Evolutionary conservation across 2,797 vertebrate genomes (phyloP).

Genomic region (Arremon brunneinucha): DNA sequence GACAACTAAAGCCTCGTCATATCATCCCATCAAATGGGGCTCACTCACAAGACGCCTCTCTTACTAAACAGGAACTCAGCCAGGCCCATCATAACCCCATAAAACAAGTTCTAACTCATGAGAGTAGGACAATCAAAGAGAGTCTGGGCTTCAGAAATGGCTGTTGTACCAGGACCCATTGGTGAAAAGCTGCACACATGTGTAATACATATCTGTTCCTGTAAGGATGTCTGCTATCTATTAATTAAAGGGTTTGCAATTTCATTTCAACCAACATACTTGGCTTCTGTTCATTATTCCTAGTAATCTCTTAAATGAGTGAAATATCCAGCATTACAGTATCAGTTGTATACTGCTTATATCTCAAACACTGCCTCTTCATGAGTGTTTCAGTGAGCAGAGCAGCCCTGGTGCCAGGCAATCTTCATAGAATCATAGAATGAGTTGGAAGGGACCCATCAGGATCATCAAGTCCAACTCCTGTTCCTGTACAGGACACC

Average conservation of each 20-base stretch:
- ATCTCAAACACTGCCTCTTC: neutral
- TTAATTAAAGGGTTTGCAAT: neutral
- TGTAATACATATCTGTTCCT: neutral
- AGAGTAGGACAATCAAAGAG: neutral
- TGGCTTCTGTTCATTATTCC: neutral
- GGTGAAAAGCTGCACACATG: neutral
- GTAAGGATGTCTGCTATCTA: neutral
- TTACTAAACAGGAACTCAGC: neutral
- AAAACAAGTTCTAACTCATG: neutral
- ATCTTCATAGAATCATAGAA: neutral
- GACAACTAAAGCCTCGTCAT: neutral
- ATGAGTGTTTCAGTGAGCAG: accelerated
- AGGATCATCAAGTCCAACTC: neutral
- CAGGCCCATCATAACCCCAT: neutral
- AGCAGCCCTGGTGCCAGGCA: neutral
- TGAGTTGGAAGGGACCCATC: neutral
- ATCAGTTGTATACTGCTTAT: neutral
- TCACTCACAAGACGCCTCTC: neutral
- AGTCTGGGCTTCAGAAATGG: neutral
- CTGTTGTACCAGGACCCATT: neutral
- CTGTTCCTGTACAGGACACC: neutral
- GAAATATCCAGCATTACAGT: neutral
- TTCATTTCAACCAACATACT: neutral
- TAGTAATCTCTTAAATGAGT: neutral
- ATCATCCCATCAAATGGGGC: neutral